phyloP scores from a whole-genome alignment of 2,888 invertebrate genomes.

The Stomorhina lunata region DNA sequence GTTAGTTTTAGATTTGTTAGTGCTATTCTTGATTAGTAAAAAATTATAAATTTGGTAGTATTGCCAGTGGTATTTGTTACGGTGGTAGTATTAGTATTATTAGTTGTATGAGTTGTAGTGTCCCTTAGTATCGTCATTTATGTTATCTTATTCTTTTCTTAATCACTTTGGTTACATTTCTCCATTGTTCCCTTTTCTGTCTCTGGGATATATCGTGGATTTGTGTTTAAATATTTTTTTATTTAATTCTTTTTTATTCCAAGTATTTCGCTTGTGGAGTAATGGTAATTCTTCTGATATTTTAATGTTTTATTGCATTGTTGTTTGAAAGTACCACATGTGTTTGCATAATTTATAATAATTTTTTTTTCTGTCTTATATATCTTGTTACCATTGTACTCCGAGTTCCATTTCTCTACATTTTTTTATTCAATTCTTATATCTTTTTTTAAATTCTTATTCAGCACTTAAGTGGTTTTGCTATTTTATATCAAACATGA shows the following conservation, averaged over 20 bases:
- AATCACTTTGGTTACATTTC: not conserved
- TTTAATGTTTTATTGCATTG: slow-evolving; percentile 60
- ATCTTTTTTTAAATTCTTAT: slow-evolving; percentile 31
- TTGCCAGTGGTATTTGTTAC: too few relatives aligned
- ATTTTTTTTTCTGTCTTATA: not conserved
- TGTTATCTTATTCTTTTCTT: not conserved
- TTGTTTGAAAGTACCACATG: slow-evolving; percentile 59
- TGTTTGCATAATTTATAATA: slow-evolving; percentile 63
- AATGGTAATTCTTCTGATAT: slow-evolving; percentile 34
- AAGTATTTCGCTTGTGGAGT: not conserved
- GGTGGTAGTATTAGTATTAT: not conserved
- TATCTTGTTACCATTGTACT: slow-evolving; percentile 8
- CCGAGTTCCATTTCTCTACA: slow-evolving; percentile 22
- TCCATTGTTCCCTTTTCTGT: not conserved
- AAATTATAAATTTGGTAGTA: too few relatives aligned
- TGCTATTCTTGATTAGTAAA: too few relatives aligned
- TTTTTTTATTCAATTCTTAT: slow-evolving; percentile 14
- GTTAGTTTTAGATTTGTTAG: too few relatives aligned
- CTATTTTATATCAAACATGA: slow-evolving; percentile 56
- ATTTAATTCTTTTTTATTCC: not conserved
- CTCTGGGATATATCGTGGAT: not conserved
- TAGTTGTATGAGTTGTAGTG: not conserved
- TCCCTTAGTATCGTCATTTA: not conserved
- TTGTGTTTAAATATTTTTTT: not conserved
- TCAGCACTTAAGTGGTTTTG: slow-evolving; percentile 63